Conservation (phyloP, 1,140 invertebrate species). For the Drosophila kikkawai region DNA sequence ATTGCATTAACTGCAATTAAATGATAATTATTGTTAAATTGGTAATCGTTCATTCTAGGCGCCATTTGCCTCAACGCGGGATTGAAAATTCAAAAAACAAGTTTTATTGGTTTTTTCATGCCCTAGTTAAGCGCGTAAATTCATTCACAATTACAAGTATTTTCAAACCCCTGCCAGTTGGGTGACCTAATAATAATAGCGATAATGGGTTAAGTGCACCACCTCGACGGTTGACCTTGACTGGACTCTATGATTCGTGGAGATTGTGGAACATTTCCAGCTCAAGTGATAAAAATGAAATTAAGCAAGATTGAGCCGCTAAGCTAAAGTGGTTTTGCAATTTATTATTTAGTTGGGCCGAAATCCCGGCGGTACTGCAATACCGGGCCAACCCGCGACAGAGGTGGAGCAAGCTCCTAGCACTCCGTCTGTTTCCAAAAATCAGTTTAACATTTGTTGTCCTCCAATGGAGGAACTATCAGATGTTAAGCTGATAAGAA, state of each 20-base stretch:
- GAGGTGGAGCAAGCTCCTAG: no score
- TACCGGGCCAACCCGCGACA: constrained; percentile 69
- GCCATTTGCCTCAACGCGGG: constrained; percentile 15
- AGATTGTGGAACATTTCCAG: constrained; percentile 18
- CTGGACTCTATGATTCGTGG: background rate
- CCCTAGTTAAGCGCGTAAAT: constrained; percentile 58
- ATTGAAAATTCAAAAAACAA: constrained; percentile 33
- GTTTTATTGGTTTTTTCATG: constrained; percentile 60
- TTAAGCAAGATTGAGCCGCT: constrained; percentile 33
- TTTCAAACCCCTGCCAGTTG: constrained; percentile 10
- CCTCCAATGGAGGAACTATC: no score
- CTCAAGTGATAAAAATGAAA: constrained; percentile 37
- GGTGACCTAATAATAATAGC: constrained; percentile 39
- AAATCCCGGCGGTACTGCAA: constrained; percentile 86
- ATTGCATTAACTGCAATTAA: constrained; percentile 29
- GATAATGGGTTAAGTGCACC: constrained; percentile 55
- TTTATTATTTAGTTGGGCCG: constrained; percentile 54
- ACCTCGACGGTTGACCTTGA: constrained; percentile 49
- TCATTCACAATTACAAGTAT: constrained; percentile 32
- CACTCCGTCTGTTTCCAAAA: no score
- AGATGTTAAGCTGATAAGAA: constrained; percentile 87
- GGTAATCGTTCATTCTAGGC: constrained; percentile 20
- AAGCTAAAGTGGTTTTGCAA: constrained; percentile 7
- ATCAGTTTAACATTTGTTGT: no score
- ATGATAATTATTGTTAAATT: constrained; percentile 29